Evolutionary conservation across 1,140 invertebrate species (phyloP), one percentile per base, ranked within the genome.

Genomic region (Drosophila neocordata): DNA sequence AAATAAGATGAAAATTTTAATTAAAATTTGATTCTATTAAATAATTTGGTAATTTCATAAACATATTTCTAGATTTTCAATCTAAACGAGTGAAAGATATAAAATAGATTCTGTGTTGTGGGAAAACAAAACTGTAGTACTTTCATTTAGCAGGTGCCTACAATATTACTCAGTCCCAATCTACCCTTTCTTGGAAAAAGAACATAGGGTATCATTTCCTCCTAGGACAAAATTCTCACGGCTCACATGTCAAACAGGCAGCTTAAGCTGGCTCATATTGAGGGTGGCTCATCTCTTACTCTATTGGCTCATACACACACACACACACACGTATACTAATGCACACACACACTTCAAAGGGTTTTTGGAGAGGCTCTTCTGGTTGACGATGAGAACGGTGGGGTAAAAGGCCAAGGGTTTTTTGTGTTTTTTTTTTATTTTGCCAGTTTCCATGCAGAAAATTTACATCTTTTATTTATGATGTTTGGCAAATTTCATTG

Each of bases 401-500:
- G 65, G 55, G 65, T 44, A 13, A 31, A 31, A 31, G 27, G 27
- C 27, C n/a, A 58, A 57, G 65, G 56, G 2, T 24, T 24, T 24
- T 24, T 24, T n/a, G 15, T 48, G 11, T 34, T 24, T 56, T 65
- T 31, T 31, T 31, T 31, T 4, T 31, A 31, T 58, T 58, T 66
- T 31, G 27, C 27, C 53, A 56, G 27, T 15, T n/a, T 56, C 22
- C 13, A 65, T 71, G 58, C 61, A 70, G 56, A 62, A 77, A 70
- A 87, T 81, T 75, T 87, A 64, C 81, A 85, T 85, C 63, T 78
- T 75, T 85, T 87, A 85, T 85, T 85, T 85, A 85, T 85, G 70
- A 70, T 85, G 82, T 87, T 85, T 87, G 82, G 67, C 67, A 75
- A 85, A 85, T 82, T 85, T 85, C 82, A 85, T 85, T 82, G 83